phyloP scores from a whole-genome alignment of 2,888 invertebrate species.

The Griposia aprilina region DNA sequence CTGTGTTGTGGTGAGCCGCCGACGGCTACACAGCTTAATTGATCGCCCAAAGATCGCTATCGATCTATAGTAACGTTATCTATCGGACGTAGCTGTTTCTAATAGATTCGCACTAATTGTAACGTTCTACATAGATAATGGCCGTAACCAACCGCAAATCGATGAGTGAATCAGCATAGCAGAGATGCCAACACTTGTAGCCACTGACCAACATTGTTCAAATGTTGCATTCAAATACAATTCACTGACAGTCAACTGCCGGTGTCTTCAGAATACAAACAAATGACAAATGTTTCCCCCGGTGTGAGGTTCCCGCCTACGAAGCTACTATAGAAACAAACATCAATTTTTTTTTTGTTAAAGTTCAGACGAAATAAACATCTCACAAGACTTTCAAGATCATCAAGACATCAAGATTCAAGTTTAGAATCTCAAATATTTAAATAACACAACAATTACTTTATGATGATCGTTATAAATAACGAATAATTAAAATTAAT shows the following conservation, averaged over 20 bases:
- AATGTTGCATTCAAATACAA: conserved; percentile 17
- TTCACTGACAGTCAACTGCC: conserved; percentile 10
- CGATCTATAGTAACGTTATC: conserved; percentile 72
- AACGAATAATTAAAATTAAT: conserved; percentile 58
- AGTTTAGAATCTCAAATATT: conserved; percentile 36
- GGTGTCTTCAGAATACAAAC: conserved; percentile 10
- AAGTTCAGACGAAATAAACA: neutral
- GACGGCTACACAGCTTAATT: conserved; percentile 81
- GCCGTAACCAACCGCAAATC: conserved; percentile 62
- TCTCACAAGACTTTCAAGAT: conserved; percentile 2
- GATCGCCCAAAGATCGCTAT: conserved; percentile 75
- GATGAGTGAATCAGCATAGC: conserved; percentile 45
- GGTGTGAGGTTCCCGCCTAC: neutral
- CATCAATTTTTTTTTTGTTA: neutral
- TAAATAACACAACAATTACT: conserved; percentile 32
- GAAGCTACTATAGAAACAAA: neutral
- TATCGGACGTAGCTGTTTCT: conserved; percentile 69
- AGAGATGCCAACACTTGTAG: conserved; percentile 26
- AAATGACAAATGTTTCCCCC: conserved; percentile 6
- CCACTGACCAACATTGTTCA: conserved; percentile 40
- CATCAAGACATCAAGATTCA: no score
- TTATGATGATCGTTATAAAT: conserved; percentile 44
- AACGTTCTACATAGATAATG: conserved; percentile 64
- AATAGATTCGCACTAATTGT: conserved; percentile 76
- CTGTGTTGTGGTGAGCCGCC: conserved; percentile 80